These are phyloP conservation scores for Himalopsyche anomala DNA, from an alignment of 2,888 invertebrate species.

Conservation along the genomic window DNA sequence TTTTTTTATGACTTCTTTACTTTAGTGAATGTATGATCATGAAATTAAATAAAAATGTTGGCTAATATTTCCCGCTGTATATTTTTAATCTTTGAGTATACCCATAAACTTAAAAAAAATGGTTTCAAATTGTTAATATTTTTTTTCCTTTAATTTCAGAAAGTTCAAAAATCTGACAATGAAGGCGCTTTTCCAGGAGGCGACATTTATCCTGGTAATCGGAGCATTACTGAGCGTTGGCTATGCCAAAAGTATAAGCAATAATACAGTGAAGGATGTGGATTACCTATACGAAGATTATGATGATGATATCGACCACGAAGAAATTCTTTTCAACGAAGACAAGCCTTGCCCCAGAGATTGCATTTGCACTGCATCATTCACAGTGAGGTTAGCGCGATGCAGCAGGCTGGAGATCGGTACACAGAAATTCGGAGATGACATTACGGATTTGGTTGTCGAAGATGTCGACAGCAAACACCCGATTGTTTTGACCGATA, in stretches of 20 bases:
- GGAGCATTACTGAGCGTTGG: slow-evolving; percentile 1
- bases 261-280: neutral
- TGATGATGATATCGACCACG: slow-evolving; percentile 75
- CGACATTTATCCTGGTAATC: slow-evolving; percentile 74
- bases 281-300: slow-evolving; percentile 72
- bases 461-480: slow-evolving; percentile 79
- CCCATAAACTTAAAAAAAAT: neutral
- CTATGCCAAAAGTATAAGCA: slow-evolving; percentile 66
- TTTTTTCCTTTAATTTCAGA: slow-evolving; percentile 71
- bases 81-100: no score
- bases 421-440: slow-evolving; percentile 81
- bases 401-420: slow-evolving; percentile 83
- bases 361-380: slow-evolving; percentile 79
- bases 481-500: slow-evolving; percentile 79
- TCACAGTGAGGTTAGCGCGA: slow-evolving; percentile 79
- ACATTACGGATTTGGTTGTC: slow-evolving; percentile 82
- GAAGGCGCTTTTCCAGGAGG: slow-evolving; percentile 76
- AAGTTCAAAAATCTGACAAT: slow-evolving; percentile 73
- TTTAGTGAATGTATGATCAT: no score
- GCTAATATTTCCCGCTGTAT: no score
- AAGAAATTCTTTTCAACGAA: slow-evolving; percentile 74
- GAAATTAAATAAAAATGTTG: no score
- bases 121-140: neutral
- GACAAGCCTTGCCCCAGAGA: slow-evolving; percentile 79
- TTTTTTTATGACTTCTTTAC: no score